A percentile compares a stretch with the other conserved stretches of the same genome.
Conservation (phyloP, 2,888 invertebrate species). For the Apotomis turbidana region DNA sequence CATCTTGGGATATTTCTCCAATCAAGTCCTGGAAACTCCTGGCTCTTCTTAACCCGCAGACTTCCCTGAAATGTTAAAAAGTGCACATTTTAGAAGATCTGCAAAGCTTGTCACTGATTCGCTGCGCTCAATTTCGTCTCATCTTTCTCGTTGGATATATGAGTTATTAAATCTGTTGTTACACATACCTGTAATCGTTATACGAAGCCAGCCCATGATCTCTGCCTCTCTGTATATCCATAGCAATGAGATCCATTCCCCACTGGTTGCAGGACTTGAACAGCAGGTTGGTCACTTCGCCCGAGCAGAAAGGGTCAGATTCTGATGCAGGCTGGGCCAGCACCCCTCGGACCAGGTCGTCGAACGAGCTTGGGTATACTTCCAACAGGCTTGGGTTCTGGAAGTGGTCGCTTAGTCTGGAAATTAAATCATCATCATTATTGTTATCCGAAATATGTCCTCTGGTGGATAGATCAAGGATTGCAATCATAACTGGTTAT, state of each 20-base stretch:
- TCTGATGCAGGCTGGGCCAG: conserved; percentile 82
- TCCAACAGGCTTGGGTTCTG: conserved; percentile 83
- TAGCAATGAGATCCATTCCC: conserved; percentile 85
- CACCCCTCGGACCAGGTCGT: conserved; percentile 82
- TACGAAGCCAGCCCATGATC: conserved; percentile 87
- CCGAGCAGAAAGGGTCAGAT: conserved; percentile 82
- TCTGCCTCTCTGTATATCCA: conserved; percentile 86
- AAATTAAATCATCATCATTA: conserved; percentile 40
- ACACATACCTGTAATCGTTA: conserved; percentile 83
- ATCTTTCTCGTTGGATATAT: too few relatives aligned
- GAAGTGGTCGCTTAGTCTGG: conserved; percentile 82
- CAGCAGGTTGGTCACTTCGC: conserved; percentile 76
- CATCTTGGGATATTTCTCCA: conserved; percentile 87
- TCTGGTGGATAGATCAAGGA: too few relatives aligned
- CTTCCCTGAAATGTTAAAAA: conserved; percentile 84
- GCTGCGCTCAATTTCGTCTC: too few relatives aligned
- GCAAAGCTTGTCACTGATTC: too few relatives aligned
- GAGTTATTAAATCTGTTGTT: too few relatives aligned
- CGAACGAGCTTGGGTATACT: conserved; percentile 72
- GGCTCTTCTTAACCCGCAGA: conserved; percentile 89
- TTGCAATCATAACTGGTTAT: too few relatives aligned
- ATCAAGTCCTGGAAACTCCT: conserved; percentile 87
- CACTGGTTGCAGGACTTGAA: conserved; percentile 72
- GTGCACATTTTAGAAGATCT: neutral
- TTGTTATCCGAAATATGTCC: too few relatives aligned